phyloP scores from a whole-genome alignment of 2,888 invertebrate species.

The Leptopilina syphax region DNA sequence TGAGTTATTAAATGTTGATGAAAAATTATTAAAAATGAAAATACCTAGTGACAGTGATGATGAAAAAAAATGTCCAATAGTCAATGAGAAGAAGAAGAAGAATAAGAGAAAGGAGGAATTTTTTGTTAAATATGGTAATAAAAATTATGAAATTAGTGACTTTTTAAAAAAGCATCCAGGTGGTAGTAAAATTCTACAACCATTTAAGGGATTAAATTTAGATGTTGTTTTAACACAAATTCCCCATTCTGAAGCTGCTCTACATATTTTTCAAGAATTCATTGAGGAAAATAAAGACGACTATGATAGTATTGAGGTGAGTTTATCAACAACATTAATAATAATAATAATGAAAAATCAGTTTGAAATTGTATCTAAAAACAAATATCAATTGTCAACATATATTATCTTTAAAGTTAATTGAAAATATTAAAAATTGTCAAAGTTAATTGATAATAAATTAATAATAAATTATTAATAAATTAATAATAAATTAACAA shows the following conservation, averaged over 20 bases:
- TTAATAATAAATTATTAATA: no score
- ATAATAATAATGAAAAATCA: no score
- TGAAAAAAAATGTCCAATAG: no score
- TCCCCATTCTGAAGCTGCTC: conserved; percentile 82
- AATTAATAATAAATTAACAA: no score
- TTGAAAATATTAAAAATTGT: no score
- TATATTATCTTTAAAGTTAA: no score
- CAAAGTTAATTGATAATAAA: no score
- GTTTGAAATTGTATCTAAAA: no score
- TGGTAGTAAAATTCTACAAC: conserved; percentile 82
- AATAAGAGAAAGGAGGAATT: conserved; percentile 63
- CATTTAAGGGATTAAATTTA: conserved; percentile 80
- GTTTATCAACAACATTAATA: background rate
- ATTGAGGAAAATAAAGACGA: conserved; percentile 72
- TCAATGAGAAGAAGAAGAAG: no score
- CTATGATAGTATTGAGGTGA: conserved; percentile 65
- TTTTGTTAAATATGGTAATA: conserved; percentile 74
- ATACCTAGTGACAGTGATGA: background rate
- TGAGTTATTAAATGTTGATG: background rate
- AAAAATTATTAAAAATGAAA: background rate
- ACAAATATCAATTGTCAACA: no score
- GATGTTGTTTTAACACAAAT: conserved; percentile 79
- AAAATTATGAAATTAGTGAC: conserved; percentile 81
- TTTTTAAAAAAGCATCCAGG: conserved; percentile 87
- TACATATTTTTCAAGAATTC: conserved; percentile 82